Base-by-base conservation (phyloP, 2,113 vertebrate genomes). In the Dolichallabes microphthalmus region DNA sequence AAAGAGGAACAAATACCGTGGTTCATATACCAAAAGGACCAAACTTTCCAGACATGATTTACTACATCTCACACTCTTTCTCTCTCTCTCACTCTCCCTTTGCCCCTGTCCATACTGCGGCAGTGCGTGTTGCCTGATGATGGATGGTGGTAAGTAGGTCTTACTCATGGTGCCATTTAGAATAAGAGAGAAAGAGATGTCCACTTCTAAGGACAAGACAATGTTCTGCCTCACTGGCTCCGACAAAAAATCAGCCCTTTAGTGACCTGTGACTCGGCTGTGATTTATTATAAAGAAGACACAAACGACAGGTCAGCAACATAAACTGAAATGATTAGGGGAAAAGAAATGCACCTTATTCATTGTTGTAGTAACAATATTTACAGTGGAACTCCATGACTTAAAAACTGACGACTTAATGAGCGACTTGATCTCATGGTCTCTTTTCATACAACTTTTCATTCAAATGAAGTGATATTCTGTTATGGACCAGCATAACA, bases 1-100 rank as follows among this genome's bases (percentile, higher is more conserved):
- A 57, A 86, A 86, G 82, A 83, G 84, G 87, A 86, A 84, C 85
- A 77, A 73, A 68, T 77, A 22, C 35, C 79, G 71, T 61, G 82
- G 76, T n/a, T 52, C 17, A 60, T 35, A 60, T 35, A 66, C 12
- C 52, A 71, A 85, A 85, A 80, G 35, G 39, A 74, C 66, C 11
- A 20, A 77, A 35, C n/a, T 84, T 58, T 71, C 32, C 64, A 73
- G 45, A 63, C 30, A 32, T 77, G 17, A 57, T 13, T 13, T 14
- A 7, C 35, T 27, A 53, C 50, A 75, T 35, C 19, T 73, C 73
- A n/a, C 55, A 27, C 55, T 80, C 66, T 57, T 79, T 45, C 35
- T 45, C 35, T 11, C 60, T 52, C 63, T 52, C 39, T 86, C 69
- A 73, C 81, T 64, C 10, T 71, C 32, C 57, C 57, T 74, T 53